Evolutionary conservation across 2,797 vertebrate genomes (phyloP), one percentile per base, ranked within the genome.

Genomic region (Brachyalestes nurse): DNA sequence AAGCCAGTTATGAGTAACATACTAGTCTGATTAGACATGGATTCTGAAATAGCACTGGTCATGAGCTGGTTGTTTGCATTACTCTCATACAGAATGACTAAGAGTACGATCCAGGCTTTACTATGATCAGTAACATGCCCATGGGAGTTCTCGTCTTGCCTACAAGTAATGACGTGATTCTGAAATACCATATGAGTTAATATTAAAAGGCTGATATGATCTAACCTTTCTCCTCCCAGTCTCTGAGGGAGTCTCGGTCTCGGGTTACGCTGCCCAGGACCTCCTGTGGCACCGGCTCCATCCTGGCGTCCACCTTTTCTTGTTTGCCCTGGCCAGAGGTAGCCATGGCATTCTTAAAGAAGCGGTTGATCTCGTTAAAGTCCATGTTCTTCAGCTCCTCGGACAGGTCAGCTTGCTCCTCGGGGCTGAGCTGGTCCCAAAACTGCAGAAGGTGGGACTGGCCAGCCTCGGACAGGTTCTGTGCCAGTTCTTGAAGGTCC

Each of bases 261-360:
- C 97, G 93, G 0, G 94, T 97, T 4, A 96, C 94, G 8, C 97
- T 99, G 77, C 97, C 97, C 79, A 97, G 85, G 45, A 96, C 95
- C 6, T 97, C 96, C 69, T 92, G 90, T 1, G 97, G 96, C n/a
- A 98, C 95, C 0, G 97, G 93, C 82, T 96, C 96, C 96, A 99
- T 97, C 21, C 95, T 94, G 17, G 84, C 53, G 45, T 98, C 97
- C 89, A 97, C 91, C 78, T 95, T 92, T 83, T 95, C 92, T 0
- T 93, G 90, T n/a, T 93, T 92, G 58, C 62, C 87, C 77, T 82
- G 91, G 78, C 83, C 84, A 40, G 92, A 93, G 0, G 53, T 87
- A 84, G 92, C 89, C 87, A 95, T 95, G 85, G 97, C 96, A 0
- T 86, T 95, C 81, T 84, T 89, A 86, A 97, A 99, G 89, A 97